A percentile compares a stretch with the other conserved stretches of the same genome.
These are phyloP conservation scores for Criorhina ranunculi DNA, from an alignment of 2,888 invertebrate species.

Conservation along the genomic window DNA sequence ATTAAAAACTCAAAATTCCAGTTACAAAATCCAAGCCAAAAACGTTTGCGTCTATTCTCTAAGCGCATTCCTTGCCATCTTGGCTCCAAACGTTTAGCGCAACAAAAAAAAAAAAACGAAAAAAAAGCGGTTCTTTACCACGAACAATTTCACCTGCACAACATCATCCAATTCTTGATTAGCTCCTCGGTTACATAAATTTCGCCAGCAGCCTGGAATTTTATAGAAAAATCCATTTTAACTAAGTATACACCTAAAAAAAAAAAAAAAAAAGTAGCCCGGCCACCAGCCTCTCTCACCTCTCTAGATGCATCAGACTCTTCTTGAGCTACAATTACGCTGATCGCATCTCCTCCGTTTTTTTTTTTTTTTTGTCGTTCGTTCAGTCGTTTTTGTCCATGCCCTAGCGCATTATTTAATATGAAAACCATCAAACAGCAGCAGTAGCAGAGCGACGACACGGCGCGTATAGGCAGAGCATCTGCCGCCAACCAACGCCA, in stretches of 20 bases:
- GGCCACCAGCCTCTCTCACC: constrained; percentile 32
- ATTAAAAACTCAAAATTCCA: constrained; percentile 55
- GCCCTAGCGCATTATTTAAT: constrained; percentile 71
- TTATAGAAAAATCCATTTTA: constrained; percentile 71
- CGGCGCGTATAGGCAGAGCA: constrained; percentile 13
- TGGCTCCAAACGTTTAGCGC: constrained; percentile 57
- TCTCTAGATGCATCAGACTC: constrained; percentile 41
- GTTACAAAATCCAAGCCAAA: constrained; percentile 50
- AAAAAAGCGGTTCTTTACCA: constrained; percentile 55
- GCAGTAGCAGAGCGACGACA: constrained; percentile 31
- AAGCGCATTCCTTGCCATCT: constrained; percentile 63
- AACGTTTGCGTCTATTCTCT: constrained; percentile 45
- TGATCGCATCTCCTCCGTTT: constrained; percentile 61
- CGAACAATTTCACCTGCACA: constrained; percentile 67
- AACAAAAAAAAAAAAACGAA: constrained; percentile 1
- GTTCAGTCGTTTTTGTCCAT: constrained; percentile 31
- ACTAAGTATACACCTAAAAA: constrained; percentile 49
- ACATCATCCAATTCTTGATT: constrained; percentile 68
- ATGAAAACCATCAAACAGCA: constrained; percentile 63
- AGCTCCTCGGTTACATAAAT: constrained; percentile 67
- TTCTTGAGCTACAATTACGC: constrained; percentile 63
- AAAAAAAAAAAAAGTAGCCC: constrained; percentile 56
- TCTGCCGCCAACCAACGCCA: constrained; percentile 50
- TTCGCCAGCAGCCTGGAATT: constrained; percentile 68
- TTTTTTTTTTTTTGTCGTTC: constrained; percentile 43